A percentile compares a stretch with the other conserved stretches of the same genome.
phyloP scores from a whole-genome alignment of 2,888 invertebrate species.

The Buathra laborator region DNA sequence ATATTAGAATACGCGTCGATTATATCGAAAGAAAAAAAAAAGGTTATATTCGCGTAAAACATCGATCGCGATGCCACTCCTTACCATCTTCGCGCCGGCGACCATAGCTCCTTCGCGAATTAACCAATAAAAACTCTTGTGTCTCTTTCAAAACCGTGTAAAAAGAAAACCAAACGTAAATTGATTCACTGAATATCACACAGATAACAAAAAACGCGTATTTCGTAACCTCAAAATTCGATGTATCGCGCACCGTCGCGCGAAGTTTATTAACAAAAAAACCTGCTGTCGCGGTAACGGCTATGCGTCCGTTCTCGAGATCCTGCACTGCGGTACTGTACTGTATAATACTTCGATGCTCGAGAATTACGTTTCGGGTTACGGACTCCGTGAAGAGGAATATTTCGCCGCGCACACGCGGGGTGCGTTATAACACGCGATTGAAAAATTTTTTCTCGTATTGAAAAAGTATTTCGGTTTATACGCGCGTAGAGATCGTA shows the following conservation, averaged over 20 bases:
- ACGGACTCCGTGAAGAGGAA: constrained; percentile 8
- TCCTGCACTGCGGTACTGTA: constrained; percentile 30
- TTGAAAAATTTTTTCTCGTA: not conserved
- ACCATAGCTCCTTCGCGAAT: constrained; percentile 76
- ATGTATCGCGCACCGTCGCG: not conserved
- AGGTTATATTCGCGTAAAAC: not conserved
- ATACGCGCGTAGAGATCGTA: not conserved
- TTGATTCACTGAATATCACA: constrained; percentile 41
- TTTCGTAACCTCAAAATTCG: not conserved
- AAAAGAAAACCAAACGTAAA: not conserved
- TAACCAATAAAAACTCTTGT: not conserved
- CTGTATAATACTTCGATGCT: constrained; percentile 3
- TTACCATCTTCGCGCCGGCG: constrained; percentile 82
- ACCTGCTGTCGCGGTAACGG: not conserved
- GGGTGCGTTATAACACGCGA: not conserved
- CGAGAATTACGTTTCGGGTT: constrained; percentile 6
- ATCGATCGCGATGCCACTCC: constrained; percentile 56
- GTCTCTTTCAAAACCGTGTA: not conserved
- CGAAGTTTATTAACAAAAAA: not conserved
- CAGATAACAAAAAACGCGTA: not conserved
- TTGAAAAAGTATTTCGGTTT: not conserved
- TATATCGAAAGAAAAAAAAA: constrained; percentile 9
- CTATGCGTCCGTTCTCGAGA: constrained; percentile 18
- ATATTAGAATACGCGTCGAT: not conserved
- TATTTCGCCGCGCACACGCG: not conserved